Conservation (phyloP, 64 coral and sea anemone species). For the Montipora sp. region DNA sequence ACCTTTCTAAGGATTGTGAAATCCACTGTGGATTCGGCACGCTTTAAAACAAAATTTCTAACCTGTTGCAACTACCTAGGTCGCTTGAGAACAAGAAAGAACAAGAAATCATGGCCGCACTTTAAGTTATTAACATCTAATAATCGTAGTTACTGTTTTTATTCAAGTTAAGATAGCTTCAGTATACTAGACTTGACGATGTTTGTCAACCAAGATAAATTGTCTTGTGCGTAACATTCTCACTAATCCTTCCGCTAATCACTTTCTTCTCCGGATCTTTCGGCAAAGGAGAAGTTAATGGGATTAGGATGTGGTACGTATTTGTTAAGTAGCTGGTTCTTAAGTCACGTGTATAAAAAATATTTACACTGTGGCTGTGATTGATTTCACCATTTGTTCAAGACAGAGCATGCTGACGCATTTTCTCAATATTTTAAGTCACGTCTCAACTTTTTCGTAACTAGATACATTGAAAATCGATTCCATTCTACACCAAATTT, state of each 20-base stretch:
- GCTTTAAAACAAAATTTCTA: neutral
- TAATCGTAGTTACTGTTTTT: neutral
- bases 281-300: slow-evolving; percentile 12
- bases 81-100: neutral
- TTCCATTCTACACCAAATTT: too few relatives aligned
- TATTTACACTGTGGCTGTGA: too few relatives aligned
- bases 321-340: neutral
- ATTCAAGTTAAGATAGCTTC: too few relatives aligned
- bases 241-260: slow-evolving; percentile 43
- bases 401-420: too few relatives aligned
- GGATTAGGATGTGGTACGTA: slow-evolving; percentile 17
- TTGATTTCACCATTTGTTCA: too few relatives aligned
- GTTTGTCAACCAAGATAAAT: slow-evolving; percentile 40
- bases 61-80: neutral
- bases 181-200: neutral
- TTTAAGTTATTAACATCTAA: too few relatives aligned
- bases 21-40: neutral
- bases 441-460: too few relatives aligned
- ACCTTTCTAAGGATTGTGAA: neutral
- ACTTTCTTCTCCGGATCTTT: neutral
- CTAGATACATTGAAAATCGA: too few relatives aligned
- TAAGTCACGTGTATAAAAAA: neutral
- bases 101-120: too few relatives aligned
- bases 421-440: too few relatives aligned
- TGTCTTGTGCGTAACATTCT: neutral